phyloP scores from a whole-genome alignment of 2,888 invertebrate genomes.

The Pherbina coryleti region DNA sequence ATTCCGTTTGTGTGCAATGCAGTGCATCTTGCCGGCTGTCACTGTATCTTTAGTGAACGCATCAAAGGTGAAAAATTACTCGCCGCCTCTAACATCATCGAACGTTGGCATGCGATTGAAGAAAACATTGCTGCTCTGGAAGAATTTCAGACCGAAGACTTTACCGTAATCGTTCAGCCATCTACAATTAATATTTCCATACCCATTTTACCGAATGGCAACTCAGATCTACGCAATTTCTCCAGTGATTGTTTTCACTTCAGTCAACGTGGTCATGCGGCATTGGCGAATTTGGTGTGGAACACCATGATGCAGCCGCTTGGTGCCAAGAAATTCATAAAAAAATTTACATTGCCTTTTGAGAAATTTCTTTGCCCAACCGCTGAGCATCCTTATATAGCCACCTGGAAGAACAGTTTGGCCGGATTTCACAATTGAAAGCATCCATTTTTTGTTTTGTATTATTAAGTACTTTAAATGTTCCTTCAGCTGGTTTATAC shows the following conservation, averaged over 20 bases:
- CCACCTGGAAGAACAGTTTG: slow-evolving; percentile 53
- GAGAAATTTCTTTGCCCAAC: slow-evolving; percentile 62
- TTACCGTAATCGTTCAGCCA: slow-evolving; percentile 73
- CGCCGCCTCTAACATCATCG: slow-evolving; percentile 46
- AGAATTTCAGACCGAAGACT: slow-evolving; percentile 70
- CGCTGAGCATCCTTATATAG: slow-evolving; percentile 60
- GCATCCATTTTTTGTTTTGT: no score
- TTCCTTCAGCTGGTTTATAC: no score
- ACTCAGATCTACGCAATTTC: slow-evolving; percentile 71
- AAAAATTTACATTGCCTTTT: slow-evolving; percentile 38
- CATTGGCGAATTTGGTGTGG: slow-evolving; percentile 72
- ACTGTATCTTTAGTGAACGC: slow-evolving; percentile 57
- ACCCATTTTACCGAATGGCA: slow-evolving; percentile 65
- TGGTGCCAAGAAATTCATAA: slow-evolving; percentile 65
- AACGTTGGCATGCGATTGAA: slow-evolving; percentile 71
- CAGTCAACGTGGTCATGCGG: slow-evolving; percentile 73
- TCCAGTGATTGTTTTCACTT: slow-evolving; percentile 76
- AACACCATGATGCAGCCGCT: slow-evolving; percentile 72
- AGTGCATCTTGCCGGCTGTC: slow-evolving; percentile 58
- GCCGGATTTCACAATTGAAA: neutral
- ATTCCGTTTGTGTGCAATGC: slow-evolving; percentile 53
- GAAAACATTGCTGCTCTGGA: slow-evolving; percentile 68
- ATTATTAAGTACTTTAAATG: no score
- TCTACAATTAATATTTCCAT: slow-evolving; percentile 59
- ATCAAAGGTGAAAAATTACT: slow-evolving; percentile 42